Percentiles rank a stretch among this genome's conserved stretches.
Evolutionary conservation across 2,797 vertebrate species (phyloP).

Genomic region (Schizopygopsis malacanthus): DNA sequence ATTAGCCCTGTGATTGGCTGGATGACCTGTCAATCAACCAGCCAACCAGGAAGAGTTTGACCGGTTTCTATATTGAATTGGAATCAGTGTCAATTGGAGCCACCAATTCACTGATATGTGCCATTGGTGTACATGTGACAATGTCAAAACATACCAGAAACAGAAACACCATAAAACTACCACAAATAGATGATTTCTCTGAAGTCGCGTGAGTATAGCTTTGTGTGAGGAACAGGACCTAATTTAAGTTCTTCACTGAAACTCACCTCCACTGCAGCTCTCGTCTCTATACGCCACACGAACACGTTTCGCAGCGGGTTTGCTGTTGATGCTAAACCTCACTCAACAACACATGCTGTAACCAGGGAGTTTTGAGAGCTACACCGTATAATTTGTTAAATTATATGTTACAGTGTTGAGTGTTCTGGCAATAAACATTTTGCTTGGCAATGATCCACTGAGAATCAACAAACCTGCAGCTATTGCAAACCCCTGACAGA

Average conservation of each 20-base stretch:
- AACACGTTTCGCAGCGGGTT: not conserved
- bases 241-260: not conserved
- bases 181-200: not conserved
- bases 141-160: not conserved
- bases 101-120: not conserved
- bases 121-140: not conserved
- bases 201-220: not conserved
- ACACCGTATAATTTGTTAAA: slow-evolving; percentile 1
- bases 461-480: not conserved
- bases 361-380: slow-evolving; percentile 1
- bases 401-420: not conserved
- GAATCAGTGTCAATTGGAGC: not conserved
- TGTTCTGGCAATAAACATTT: slow-evolving; percentile 19
- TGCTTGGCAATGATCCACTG: not conserved
- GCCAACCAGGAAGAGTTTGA: not conserved
- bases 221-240: not conserved
- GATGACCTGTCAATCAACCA: not conserved
- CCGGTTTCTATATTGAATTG: not conserved
- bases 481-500: not conserved
- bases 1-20: not conserved
- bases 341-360: not conserved
- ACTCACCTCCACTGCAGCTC: not conserved
- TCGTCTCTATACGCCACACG: not conserved
- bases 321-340: not conserved
- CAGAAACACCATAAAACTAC: not conserved